These are phyloP conservation scores for Tenodera sinensis DNA, from an alignment of 2,888 invertebrate species.

Conservation along the genomic window DNA sequence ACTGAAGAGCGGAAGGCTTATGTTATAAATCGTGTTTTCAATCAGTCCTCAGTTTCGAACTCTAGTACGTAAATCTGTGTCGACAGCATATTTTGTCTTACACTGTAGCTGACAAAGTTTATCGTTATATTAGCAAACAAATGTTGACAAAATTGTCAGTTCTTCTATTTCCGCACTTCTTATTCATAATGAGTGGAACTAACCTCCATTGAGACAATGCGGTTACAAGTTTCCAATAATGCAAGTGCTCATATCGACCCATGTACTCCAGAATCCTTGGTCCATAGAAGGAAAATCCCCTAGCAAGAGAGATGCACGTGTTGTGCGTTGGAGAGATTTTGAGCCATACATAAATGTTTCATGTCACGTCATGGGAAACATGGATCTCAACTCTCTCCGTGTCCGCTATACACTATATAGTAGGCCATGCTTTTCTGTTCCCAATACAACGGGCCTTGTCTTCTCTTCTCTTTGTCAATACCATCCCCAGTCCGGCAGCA, in stretches of 20 bases:
- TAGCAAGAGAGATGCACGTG: slow-evolving; percentile 10
- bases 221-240: neutral
- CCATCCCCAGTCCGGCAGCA: slow-evolving; percentile 18
- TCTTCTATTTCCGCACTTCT: too few species aligned
- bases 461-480: slow-evolving; percentile 32
- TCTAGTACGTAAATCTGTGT: too few species aligned
- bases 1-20: too few species aligned
- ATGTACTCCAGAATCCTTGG: neutral
- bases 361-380: slow-evolving; percentile 29
- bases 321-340: slow-evolving; percentile 23
- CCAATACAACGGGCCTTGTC: neutral
- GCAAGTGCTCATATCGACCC: neutral
- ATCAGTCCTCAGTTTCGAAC: too few species aligned
- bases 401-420: neutral
- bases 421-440: neutral
- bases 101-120: too few species aligned
- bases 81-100: too few species aligned
- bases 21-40: too few species aligned
- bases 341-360: slow-evolving; percentile 26
- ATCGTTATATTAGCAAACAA: too few species aligned
- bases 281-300: slow-evolving; percentile 13
- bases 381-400: slow-evolving; percentile 11
- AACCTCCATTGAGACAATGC: neutral
- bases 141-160: too few species aligned
- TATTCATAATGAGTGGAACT: neutral